These are phyloP conservation scores for Helleia helle DNA, from an alignment of 2,888 invertebrate species.

Conservation along the genomic window DNA sequence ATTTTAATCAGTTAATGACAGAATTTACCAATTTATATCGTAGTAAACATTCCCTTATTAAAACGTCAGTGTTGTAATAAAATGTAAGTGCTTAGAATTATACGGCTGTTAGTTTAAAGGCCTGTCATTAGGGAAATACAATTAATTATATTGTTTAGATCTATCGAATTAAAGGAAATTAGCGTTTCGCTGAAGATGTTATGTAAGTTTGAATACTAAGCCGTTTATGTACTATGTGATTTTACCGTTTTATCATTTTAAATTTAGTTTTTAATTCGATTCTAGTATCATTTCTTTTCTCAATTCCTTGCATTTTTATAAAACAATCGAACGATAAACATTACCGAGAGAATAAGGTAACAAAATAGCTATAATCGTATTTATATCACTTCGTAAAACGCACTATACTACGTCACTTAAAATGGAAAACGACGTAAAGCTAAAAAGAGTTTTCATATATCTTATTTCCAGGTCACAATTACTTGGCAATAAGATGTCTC, in stretches of 20 bases:
- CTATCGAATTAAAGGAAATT: background rate
- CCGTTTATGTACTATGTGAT: slow-evolving; percentile 2
- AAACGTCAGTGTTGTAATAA: too few species aligned
- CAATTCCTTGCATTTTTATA: too few species aligned
- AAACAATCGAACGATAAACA: too few species aligned
- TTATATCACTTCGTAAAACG: too few species aligned
- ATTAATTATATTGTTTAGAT: slow-evolving; percentile 3
- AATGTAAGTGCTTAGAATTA: background rate
- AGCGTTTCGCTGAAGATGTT: slow-evolving; percentile 1
- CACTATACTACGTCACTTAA: background rate
- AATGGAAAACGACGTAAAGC: background rate
- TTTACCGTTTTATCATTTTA: too few species aligned
- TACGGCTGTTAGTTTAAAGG: slow-evolving; percentile 1
- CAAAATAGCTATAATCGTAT: too few species aligned
- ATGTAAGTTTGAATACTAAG: background rate
- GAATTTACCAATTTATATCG: too few species aligned
- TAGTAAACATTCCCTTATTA: too few species aligned
- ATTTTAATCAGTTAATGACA: too few species aligned
- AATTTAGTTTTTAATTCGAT: too few species aligned
- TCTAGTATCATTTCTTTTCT: too few species aligned
- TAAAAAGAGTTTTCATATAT: background rate
- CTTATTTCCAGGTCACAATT: slow-evolving; percentile 3
- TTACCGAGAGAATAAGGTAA: background rate
- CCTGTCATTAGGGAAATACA: background rate
- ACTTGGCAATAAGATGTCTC: background rate